Percentiles rank a stretch among this genome's conserved stretches.
phyloP scores from a whole-genome alignment of 1,140 invertebrate genomes.

The Metaphire vulgaris region DNA sequence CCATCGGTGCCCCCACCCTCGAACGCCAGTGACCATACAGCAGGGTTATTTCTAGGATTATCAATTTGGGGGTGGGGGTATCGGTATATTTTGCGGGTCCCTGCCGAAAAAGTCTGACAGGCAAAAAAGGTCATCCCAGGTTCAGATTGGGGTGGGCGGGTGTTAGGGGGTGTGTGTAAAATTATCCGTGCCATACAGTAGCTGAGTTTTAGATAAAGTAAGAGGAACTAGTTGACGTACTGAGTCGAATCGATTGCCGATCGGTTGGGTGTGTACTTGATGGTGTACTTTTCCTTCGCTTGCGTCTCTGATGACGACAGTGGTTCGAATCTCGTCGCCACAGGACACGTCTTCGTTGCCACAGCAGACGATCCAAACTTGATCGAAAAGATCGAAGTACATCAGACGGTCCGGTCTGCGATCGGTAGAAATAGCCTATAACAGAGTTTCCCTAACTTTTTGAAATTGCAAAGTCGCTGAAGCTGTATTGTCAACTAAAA shows the following conservation, averaged over 20 bases:
- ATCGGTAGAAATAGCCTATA: slow-evolving; percentile 66
- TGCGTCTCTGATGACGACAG: slow-evolving; percentile 68
- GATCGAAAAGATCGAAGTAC: slow-evolving; percentile 68
- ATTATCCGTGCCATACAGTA: no score
- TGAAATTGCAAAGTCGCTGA: not conserved
- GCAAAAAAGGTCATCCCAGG: no score
- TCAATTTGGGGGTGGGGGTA: no score
- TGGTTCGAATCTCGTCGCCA: no score
- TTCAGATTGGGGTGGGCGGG: not conserved
- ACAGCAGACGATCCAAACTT: slow-evolving; percentile 73
- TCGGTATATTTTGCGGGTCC: no score
- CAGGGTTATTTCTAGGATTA: no score
- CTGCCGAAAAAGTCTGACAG: no score
- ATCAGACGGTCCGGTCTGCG: slow-evolving; percentile 65
- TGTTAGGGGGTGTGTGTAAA: not conserved
- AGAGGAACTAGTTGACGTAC: slow-evolving; percentile 53
- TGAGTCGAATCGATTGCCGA: slow-evolving; percentile 71
- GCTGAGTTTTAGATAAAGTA: no score
- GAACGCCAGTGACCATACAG: no score
- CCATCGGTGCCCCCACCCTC: no score
- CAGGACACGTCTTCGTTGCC: no score
- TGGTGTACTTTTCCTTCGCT: slow-evolving; percentile 69
- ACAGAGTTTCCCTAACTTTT: not conserved
- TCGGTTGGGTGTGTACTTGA: slow-evolving; percentile 70
- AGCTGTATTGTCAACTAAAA: not conserved